Percentiles rank a stretch among this genome's conserved stretches.
Conservation (phyloP, 2,113 vertebrate genomes). For the Procapra przewalskii region DNA sequence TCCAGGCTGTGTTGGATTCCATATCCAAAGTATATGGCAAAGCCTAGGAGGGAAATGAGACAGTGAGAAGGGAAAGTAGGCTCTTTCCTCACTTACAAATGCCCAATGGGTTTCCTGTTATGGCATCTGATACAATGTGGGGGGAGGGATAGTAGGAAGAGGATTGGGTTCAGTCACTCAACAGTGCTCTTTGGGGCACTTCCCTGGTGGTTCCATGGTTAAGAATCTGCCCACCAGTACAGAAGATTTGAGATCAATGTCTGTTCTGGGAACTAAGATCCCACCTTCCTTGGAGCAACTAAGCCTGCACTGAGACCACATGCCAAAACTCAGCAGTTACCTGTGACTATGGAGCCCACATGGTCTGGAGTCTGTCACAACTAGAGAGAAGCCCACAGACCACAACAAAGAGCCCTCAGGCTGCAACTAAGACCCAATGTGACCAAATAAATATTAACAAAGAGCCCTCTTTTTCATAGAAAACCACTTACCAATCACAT, state of each 20-base stretch:
- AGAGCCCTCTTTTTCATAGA: neutral
- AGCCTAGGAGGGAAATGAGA: slow-evolving; percentile 78
- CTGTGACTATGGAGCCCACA: neutral
- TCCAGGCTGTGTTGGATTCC: slow-evolving; percentile 86
- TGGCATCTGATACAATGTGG: neutral
- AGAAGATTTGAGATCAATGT: neutral
- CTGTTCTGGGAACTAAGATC: neutral
- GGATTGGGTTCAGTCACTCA: neutral
- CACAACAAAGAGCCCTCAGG: neutral
- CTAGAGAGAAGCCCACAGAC: neutral
- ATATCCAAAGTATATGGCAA: slow-evolving; percentile 89
- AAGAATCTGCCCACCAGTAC: neutral
- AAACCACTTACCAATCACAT: slow-evolving; percentile 83
- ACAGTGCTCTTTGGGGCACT: neutral
- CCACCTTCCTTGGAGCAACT: neutral
- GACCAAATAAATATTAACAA: neutral
- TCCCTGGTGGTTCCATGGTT: neutral
- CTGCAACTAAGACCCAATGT: neutral
- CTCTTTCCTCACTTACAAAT: neutral
- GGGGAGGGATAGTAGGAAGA: neutral
- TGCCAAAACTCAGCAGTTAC: neutral
- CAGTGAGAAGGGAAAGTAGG: neutral
- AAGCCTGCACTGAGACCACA: neutral
- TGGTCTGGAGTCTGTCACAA: neutral
- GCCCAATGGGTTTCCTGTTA: neutral